A percentile compares a stretch with the other conserved stretches of the same genome.
phyloP scores from a whole-genome alignment of 1,140 invertebrate genomes.

The Mamestra configurata region DNA sequence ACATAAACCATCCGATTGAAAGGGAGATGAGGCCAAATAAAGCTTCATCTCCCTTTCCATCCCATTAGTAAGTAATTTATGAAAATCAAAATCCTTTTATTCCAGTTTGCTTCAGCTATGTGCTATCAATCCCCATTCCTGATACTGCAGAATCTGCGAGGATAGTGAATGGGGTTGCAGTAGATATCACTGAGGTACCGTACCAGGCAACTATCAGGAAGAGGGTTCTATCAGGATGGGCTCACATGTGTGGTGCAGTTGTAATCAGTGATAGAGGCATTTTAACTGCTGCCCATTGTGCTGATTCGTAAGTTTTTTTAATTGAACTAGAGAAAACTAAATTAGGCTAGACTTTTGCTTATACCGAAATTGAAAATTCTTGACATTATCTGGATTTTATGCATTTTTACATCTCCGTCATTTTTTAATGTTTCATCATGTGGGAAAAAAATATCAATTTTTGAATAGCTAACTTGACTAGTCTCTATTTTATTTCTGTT shows the following conservation, averaged over 20 bases:
- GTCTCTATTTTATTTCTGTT: too few relatives aligned
- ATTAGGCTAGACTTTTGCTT: too few relatives aligned
- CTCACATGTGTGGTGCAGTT: conserved; percentile 77
- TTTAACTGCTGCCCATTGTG: conserved; percentile 81
- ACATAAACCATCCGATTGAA: too few relatives aligned
- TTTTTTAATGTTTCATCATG: too few relatives aligned
- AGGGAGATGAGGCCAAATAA: too few relatives aligned
- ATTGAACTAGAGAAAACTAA: too few relatives aligned
- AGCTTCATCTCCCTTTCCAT: too few relatives aligned
- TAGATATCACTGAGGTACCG: conserved; percentile 76
- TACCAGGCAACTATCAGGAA: conserved; percentile 77
- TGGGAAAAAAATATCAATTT: too few relatives aligned
- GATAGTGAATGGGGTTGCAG: conserved; percentile 77
- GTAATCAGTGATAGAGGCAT: conserved; percentile 69
- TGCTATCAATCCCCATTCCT: conserved; percentile 42
- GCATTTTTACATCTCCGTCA: too few relatives aligned
- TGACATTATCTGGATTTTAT: too few relatives aligned
- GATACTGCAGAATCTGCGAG: conserved; percentile 60
- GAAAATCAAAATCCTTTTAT: not conserved
- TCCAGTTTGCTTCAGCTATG: conserved; percentile 29
- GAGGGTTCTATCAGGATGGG: conserved; percentile 66
- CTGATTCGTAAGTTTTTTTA: conserved; percentile 64
- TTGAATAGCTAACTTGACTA: too few relatives aligned
- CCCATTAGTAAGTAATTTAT: not conserved
- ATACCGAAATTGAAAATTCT: too few relatives aligned